Percentiles rank a stretch among this genome's conserved stretches.
Conservation (phyloP, 2,888 invertebrate species). For the Hydraecia micacea region DNA sequence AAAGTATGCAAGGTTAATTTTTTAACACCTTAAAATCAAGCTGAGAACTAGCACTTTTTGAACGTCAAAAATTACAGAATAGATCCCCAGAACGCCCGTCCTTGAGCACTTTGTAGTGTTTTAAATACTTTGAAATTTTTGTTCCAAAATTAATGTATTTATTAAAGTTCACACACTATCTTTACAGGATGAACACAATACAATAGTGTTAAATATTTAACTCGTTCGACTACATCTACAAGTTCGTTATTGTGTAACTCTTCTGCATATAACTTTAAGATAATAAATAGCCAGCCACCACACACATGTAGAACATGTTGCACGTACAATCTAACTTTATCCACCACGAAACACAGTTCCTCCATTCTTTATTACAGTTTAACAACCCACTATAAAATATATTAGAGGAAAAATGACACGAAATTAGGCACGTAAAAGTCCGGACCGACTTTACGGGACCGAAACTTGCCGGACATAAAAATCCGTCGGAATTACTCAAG, state of each 20-base stretch:
- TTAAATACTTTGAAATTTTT: background rate
- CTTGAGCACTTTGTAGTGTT: background rate
- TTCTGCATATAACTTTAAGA: slow-evolving; percentile 26
- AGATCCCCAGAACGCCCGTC: too few relatives aligned
- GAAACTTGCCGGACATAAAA: slow-evolving; percentile 61
- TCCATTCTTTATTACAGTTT: slow-evolving; percentile 55
- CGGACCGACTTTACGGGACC: slow-evolving; percentile 44
- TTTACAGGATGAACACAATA: too few relatives aligned
- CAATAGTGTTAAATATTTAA: background rate
- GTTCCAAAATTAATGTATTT: background rate
- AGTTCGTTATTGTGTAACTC: background rate
- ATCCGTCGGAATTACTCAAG: slow-evolving; percentile 60
- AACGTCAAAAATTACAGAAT: background rate
- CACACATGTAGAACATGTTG: slow-evolving; percentile 24
- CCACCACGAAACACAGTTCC: slow-evolving; percentile 34
- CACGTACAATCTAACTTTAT: slow-evolving; percentile 35
- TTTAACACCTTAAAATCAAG: background rate
- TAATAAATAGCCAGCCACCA: background rate
- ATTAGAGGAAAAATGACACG: slow-evolving; percentile 56
- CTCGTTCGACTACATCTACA: background rate
- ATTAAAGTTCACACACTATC: too few relatives aligned
- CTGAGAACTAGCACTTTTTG: too few relatives aligned
- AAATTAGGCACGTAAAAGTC: slow-evolving; percentile 62
- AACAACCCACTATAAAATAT: slow-evolving; percentile 62
- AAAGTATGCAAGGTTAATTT: too few relatives aligned